phyloP scores from a whole-genome alignment of 2,797 vertebrate species.

The Spondyliosoma cantharus region DNA sequence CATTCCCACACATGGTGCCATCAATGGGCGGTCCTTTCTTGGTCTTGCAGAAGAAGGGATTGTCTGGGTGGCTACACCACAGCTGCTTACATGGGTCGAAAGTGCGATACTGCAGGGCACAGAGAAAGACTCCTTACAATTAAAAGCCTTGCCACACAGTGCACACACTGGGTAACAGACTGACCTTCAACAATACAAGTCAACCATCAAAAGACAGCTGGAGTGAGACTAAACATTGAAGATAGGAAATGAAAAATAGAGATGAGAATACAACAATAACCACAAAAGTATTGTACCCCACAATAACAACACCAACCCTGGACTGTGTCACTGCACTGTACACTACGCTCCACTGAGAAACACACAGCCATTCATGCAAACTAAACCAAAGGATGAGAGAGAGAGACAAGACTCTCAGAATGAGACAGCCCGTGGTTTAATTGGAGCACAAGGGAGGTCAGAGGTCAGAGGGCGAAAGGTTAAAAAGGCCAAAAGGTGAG shows the following conservation, averaged over 20 bases:
- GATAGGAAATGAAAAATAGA: conserved; percentile 54
- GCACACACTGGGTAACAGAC: conserved; percentile 24
- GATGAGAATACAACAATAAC: conserved; percentile 67
- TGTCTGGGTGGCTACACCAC: conserved; percentile 98
- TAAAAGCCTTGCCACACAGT: conserved; percentile 24
- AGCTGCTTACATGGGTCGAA: conserved; percentile 98
- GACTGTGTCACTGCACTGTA: conserved; percentile 70
- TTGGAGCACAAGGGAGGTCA: conserved; percentile 68
- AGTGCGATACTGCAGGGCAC: conserved; percentile 91
- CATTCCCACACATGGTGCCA: conserved; percentile 94
- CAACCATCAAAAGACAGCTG: conserved; percentile 60
- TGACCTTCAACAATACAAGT: conserved; percentile 40
- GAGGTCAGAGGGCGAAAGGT: conserved; percentile 69
- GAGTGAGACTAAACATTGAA: conserved; percentile 65
- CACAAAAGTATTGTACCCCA: conserved; percentile 64
- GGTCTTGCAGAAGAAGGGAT: conserved; percentile 99
- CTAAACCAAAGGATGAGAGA: conserved; percentile 76
- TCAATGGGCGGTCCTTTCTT: conserved; percentile 99
- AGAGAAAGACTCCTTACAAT: conserved; percentile 63
- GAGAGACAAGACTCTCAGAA: conserved; percentile 65
- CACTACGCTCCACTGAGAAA: conserved; percentile 75
- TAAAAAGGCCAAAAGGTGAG: conserved; percentile 65
- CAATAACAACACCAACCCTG: conserved; percentile 68
- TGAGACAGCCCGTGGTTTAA: conserved; percentile 67
- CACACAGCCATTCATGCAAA: conserved; percentile 86